phyloP scores from a whole-genome alignment of 2,113 vertebrate species.

The Brevimyrus niger region DNA sequence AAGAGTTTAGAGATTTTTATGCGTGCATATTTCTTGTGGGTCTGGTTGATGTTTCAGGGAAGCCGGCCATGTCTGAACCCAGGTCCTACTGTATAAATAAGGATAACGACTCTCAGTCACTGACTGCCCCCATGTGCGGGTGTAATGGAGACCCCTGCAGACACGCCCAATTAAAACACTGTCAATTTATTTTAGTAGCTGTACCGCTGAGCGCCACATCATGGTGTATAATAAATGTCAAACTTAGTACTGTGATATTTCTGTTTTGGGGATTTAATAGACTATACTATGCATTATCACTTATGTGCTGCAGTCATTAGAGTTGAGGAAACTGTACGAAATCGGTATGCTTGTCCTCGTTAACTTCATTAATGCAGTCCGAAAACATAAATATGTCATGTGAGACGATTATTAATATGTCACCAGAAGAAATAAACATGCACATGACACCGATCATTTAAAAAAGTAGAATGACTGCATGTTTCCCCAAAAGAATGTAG shows the following conservation, averaged over 20 bases:
- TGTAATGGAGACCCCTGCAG: neutral
- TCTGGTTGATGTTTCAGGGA: neutral
- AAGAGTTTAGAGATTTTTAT: neutral
- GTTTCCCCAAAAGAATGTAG: neutral
- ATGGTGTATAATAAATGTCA: neutral
- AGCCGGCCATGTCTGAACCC: neutral
- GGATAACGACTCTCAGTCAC: neutral
- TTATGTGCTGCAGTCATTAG: neutral
- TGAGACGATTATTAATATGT: neutral
- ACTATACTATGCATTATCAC: neutral
- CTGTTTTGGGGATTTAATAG: neutral
- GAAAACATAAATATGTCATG: neutral
- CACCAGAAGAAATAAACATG: neutral
- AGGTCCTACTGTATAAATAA: neutral
- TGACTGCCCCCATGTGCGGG: neutral
- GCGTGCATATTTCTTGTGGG: neutral
- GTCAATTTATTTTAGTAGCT: neutral
- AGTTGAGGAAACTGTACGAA: neutral
- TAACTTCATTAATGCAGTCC: neutral
- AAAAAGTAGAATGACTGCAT: neutral
- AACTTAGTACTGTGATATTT: neutral
- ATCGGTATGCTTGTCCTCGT: neutral
- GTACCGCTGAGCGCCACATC: neutral
- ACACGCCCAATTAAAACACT: neutral
- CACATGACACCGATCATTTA: neutral